These are phyloP conservation scores for Prunella fulvescens DNA, from an alignment of 2,113 vertebrate species.

Conservation along the genomic window DNA sequence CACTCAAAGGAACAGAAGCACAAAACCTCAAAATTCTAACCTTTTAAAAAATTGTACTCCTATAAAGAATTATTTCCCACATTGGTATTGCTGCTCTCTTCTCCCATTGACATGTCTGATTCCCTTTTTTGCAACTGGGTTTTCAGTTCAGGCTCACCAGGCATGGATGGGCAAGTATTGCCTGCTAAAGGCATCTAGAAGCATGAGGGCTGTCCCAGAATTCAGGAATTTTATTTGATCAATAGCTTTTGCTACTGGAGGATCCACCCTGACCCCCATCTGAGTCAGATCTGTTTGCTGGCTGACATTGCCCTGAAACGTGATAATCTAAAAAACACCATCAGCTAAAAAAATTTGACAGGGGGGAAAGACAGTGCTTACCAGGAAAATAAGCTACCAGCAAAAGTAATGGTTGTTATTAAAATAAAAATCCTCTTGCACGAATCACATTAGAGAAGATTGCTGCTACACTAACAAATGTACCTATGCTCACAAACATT, in stretches of 20 bases:
- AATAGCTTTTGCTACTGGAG: rapidly evolving
- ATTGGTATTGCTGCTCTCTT: background rate
- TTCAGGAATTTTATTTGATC: background rate
- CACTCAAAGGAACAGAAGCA: background rate
- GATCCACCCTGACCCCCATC: background rate
- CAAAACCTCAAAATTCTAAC: background rate
- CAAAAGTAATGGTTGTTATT: background rate
- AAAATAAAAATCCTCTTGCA: background rate
- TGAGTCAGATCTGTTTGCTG: background rate
- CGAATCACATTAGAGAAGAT: background rate
- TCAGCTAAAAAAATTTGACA: background rate
- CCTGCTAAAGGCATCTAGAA: background rate
- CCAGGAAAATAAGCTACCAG: background rate
- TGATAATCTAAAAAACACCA: background rate
- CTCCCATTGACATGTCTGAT: background rate
- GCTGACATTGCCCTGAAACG: background rate
- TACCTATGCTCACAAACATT: background rate
- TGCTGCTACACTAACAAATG: background rate
- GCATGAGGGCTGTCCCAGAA: rapidly evolving
- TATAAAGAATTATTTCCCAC: background rate
- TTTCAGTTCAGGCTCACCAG: background rate
- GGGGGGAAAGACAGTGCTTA: background rate
- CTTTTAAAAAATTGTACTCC: background rate
- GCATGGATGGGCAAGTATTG: background rate
- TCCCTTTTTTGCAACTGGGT: background rate